These are phyloP conservation scores for Choristoneura rosaceana DNA, from an alignment of 2,888 invertebrate genomes.

Conservation along the genomic window DNA sequence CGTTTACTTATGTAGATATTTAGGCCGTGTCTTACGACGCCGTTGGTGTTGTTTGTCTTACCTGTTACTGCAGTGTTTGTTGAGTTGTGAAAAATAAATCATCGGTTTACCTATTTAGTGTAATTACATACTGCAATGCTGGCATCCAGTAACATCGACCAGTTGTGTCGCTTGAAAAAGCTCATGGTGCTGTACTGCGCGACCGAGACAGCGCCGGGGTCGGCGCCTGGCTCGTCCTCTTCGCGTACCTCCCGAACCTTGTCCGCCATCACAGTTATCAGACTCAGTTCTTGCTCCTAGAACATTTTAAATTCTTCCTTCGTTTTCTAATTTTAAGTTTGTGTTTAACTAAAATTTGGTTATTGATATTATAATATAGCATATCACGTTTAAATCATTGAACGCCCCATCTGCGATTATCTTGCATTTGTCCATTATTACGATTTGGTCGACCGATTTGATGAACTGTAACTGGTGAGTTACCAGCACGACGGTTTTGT, in stretches of 20 bases:
- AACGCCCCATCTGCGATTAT: conserved; percentile 70
- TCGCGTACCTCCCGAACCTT: conserved; percentile 69
- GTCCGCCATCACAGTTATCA: conserved; percentile 72
- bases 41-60: too few species aligned
- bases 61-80: too few species aligned
- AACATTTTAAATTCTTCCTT: conserved; percentile 13
- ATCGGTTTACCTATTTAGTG: too few species aligned
- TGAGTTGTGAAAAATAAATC: too few species aligned
- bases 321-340: not conserved
- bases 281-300: conserved; percentile 67
- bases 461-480: conserved; percentile 95
- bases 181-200: conserved; percentile 64
- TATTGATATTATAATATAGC: not conserved
- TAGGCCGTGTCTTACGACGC: too few species aligned
- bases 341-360: not conserved
- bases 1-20: too few species aligned
- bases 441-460: conserved; percentile 87
- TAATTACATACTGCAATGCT: conserved; percentile 60
- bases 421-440: conserved; percentile 75
- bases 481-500: conserved; percentile 90
- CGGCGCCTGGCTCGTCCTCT: conserved; percentile 55
- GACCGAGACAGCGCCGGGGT: conserved; percentile 52
- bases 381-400: conserved; percentile 68
- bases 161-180: conserved; percentile 57
- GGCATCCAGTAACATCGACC: conserved; percentile 65